Base-by-base conservation (phyloP, 1,140 invertebrate genomes). In the Saccostrea echinata region DNA sequence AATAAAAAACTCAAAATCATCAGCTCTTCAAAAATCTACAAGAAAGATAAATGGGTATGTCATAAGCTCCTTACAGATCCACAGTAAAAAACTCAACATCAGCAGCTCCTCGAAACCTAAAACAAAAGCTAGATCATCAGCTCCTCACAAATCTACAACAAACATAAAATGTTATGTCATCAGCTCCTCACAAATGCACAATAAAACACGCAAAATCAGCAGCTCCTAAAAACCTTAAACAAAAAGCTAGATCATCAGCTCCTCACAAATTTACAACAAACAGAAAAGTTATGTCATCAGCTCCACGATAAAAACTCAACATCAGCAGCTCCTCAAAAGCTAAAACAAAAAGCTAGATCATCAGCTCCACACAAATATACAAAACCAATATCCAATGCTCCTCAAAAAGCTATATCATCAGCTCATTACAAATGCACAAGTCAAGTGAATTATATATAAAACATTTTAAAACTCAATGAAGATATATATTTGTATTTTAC, bases 291-390 rank as follows among this genome's bases (percentile, higher is more conserved):
- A n/a, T n/a, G n/a, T n/a, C n/a, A n/a, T n/a, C n/a, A 91, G 90
- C n/a, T n/a, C n/a, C n/a, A 71, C 11, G 30, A 71, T 33, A 71
- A 11, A 71, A 71, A 27, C 11, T 71, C 11, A 33, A n/a, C n/a
- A n/a, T n/a, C n/a, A n/a, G n/a, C n/a, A n/a, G 95, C 89, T 98
- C 97, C 95, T 99, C 99, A 95, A 99, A 99, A 81, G 99, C 98
- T 96, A n/a, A n/a, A n/a, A n/a, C n/a, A n/a, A n/a, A n/a, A n/a
- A n/a, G n/a, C n/a, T n/a, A n/a, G n/a, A n/a, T n/a, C n/a, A n/a
- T n/a, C n/a, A 91, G 90, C n/a, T n/a, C n/a, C n/a, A 21, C 9
- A 33, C n/a, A 71, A 71, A 71, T 24, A 21, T 9, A 71, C 11
- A 71, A 71, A 27, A 27, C n/a, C 11, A 33, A n/a, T n/a, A n/a